phyloP scores from a whole-genome alignment of 2,797 vertebrate genomes.

The Smutsia temminckii region DNA sequence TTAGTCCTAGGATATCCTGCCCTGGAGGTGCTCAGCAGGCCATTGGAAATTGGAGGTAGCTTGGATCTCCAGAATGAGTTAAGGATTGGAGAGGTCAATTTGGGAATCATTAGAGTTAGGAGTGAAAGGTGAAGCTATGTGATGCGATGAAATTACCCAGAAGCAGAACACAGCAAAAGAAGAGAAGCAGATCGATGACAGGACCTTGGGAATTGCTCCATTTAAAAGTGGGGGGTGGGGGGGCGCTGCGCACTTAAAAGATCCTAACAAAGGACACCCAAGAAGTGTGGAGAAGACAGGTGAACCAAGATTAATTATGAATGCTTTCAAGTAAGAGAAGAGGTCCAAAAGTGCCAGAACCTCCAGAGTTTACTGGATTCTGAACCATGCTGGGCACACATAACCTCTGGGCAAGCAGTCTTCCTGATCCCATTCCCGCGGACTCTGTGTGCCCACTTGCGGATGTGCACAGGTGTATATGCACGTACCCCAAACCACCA shows the following conservation, averaged over 20 bases:
- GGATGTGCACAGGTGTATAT: neutral
- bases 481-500: neutral
- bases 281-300: neutral
- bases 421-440: neutral
- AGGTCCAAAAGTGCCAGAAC: neutral
- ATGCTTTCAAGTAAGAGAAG: slow-evolving; percentile 31
- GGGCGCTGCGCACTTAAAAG: neutral
- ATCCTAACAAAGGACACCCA: slow-evolving; percentile 36
- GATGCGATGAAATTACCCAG: slow-evolving; percentile 68
- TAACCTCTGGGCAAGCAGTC: neutral
- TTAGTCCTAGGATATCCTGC: slow-evolving; percentile 65
- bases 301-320: slow-evolving; percentile 33
- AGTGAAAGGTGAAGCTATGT: slow-evolving; percentile 72
- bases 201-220: slow-evolving; percentile 35
- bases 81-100: slow-evolving; percentile 61
- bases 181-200: slow-evolving; percentile 62
- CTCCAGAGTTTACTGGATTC: neutral
- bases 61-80: slow-evolving; percentile 64
- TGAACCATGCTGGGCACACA: neutral
- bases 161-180: slow-evolving; percentile 50
- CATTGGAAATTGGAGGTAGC: slow-evolving; percentile 69
- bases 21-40: slow-evolving; percentile 75
- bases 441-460: neutral
- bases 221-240: neutral
- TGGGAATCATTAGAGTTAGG: slow-evolving; percentile 68